phyloP scores from a whole-genome alignment of 1,140 invertebrate genomes.

The Diachasma alloeum region DNA sequence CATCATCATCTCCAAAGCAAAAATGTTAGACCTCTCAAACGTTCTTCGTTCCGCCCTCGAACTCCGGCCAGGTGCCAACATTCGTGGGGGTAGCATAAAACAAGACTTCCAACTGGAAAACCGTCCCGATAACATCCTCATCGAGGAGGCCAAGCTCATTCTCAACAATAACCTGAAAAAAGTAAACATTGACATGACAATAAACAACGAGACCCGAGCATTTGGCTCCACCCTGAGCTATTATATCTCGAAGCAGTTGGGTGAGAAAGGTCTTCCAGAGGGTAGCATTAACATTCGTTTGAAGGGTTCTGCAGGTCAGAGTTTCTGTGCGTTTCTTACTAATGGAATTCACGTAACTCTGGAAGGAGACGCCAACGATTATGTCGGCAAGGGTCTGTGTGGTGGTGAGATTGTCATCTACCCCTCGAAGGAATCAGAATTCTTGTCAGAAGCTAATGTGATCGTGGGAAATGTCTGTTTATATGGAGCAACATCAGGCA shows the following conservation, averaged over 20 bases:
- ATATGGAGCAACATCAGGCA: constrained; percentile 95
- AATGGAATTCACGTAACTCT: constrained; percentile 89
- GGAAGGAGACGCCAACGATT: constrained; percentile 98
- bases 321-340: constrained; percentile 97
- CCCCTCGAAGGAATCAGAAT: constrained; percentile 85
- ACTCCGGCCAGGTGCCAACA: constrained; percentile 89
- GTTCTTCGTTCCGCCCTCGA: constrained; percentile 90
- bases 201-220: constrained; percentile 91
- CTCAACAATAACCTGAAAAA: constrained; percentile 75
- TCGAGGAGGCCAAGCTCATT: constrained; percentile 78
- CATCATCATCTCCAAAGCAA: constrained; percentile 77
- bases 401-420: constrained; percentile 95
- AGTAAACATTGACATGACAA: constrained; percentile 81
- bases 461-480: constrained; percentile 98
- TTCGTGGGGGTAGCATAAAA: constrained; percentile 85
- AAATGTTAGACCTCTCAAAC: constrained; percentile 82
- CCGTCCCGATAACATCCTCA: constrained; percentile 85
- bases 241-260: constrained; percentile 90
- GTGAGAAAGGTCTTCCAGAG: constrained; percentile 87
- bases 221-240: constrained; percentile 96
- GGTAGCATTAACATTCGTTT: constrained; percentile 87
- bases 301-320: constrained; percentile 96
- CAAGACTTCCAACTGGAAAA: constrained; percentile 94
- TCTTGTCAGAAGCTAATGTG: constrained; percentile 92
- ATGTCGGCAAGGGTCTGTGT: constrained; percentile 93